These are phyloP conservation scores for Rotaria magnacalcarata DNA, from an alignment of 2,888 invertebrate species.

Conservation along the genomic window DNA sequence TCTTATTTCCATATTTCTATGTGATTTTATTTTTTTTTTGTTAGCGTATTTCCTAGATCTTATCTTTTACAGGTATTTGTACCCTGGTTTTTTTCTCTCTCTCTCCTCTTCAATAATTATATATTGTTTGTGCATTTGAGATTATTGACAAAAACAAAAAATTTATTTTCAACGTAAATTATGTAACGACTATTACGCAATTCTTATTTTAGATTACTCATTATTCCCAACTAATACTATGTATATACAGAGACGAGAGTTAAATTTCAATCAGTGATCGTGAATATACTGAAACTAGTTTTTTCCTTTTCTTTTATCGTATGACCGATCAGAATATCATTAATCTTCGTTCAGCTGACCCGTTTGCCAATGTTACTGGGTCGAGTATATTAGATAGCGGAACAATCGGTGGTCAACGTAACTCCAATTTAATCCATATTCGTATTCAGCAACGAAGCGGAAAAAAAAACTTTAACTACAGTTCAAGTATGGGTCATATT, in stretches of 20 bases:
- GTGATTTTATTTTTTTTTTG: neutral
- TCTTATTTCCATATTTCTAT: neutral
- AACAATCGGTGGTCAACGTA: neutral
- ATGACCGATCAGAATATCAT: constrained; percentile 36
- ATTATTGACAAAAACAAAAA: too few species aligned
- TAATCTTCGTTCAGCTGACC: constrained; percentile 23
- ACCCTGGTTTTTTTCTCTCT: neutral
- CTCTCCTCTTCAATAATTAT: neutral
- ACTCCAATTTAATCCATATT: constrained; percentile 86
- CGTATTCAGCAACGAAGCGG: constrained; percentile 99
- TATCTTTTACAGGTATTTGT: neutral
- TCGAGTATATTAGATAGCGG: neutral
- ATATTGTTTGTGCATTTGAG: neutral
- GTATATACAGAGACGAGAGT: neutral
- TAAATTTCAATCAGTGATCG: neutral
- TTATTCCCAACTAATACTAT: too few species aligned
- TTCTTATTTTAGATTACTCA: neutral
- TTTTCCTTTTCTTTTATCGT: neutral
- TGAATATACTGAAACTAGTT: neutral
- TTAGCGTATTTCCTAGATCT: neutral
- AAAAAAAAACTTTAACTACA: constrained; percentile 94
- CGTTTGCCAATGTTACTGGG: constrained; percentile 18
- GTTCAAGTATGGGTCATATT: constrained; percentile 67
- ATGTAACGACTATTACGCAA: neutral
- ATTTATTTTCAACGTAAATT: neutral